Percentiles rank a stretch among this genome's conserved stretches.
Conservation (phyloP, 2,797 vertebrate genomes). For the Phylloscopus collybita region DNA sequence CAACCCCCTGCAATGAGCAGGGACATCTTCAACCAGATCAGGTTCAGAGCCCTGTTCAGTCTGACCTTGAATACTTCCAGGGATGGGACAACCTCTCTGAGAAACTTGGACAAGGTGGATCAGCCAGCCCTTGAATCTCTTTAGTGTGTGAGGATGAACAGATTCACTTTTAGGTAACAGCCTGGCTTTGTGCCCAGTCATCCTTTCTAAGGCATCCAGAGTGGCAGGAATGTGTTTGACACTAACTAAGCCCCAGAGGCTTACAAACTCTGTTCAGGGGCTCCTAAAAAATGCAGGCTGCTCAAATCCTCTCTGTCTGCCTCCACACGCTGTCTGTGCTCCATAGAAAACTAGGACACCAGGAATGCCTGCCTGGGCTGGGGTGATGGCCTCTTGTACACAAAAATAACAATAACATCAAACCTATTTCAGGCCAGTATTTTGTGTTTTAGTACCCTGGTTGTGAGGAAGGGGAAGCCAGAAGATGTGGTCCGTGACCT, state of each 20-base stretch:
- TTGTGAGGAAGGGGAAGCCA: conserved; percentile 83
- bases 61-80: background rate
- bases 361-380: background rate
- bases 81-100: background rate
- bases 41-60: background rate
- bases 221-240: background rate
- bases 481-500: conserved; percentile 83
- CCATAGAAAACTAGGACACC: rapidly evolving
- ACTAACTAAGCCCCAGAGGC: background rate
- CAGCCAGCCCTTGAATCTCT: background rate
- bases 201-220: background rate
- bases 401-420: background rate
- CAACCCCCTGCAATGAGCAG: background rate
- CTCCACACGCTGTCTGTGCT: background rate
- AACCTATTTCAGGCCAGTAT: background rate
- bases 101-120: background rate
- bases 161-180: background rate
- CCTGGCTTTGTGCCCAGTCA: conserved; percentile 3
- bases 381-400: background rate
- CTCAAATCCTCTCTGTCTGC: background rate
- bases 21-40: background rate
- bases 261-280: background rate
- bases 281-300: background rate
- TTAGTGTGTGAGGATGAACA: background rate
- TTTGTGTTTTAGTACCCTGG: conserved; percentile 77